phyloP scores from a whole-genome alignment of 2,888 invertebrate genomes.

The Ochropleura leucogaster region DNA sequence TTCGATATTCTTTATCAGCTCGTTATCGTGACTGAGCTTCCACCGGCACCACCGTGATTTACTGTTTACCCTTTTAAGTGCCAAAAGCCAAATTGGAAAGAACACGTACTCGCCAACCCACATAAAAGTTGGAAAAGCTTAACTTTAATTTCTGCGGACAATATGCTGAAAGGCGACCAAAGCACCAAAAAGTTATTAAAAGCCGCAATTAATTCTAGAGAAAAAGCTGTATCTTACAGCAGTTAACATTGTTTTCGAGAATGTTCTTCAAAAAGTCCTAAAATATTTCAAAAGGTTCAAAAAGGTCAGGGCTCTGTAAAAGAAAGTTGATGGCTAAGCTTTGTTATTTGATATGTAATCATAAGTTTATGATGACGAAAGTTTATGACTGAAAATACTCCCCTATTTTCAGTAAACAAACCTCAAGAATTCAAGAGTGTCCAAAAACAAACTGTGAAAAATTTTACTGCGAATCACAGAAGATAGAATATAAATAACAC shows the following conservation, averaged over 20 bases:
- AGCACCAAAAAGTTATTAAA: slow-evolving; percentile 11
- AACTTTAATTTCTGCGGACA: slow-evolving; percentile 21
- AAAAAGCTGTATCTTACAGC: not conserved
- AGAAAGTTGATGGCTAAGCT: slow-evolving; percentile 27
- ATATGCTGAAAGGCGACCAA: not conserved
- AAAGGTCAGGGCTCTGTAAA: slow-evolving; percentile 10
- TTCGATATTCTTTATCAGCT: not conserved
- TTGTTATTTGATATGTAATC: slow-evolving; percentile 39
- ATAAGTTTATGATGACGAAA: slow-evolving; percentile 23
- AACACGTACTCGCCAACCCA: slow-evolving; percentile 7
- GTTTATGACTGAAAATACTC: too few relatives aligned
- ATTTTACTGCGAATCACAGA: slow-evolving; percentile 10
- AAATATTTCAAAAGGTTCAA: slow-evolving; percentile 11
- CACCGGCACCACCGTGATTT: not conserved
- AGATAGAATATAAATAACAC: not conserved
- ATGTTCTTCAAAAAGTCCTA: not conserved
- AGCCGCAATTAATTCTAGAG: not conserved
- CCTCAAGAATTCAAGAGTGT: not conserved
- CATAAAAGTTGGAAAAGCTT: slow-evolving; percentile 7
- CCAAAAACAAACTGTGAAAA: slow-evolving; percentile 9
- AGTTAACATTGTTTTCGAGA: slow-evolving; percentile 1
- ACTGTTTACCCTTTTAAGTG: slow-evolving; percentile 10
- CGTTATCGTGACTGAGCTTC: not conserved
- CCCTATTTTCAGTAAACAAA: slow-evolving; percentile 19
- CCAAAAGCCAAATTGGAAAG: slow-evolving; percentile 7